Conservation (phyloP, 2,797 vertebrate genomes). For the Pseudomugil gertrudae region DNA sequence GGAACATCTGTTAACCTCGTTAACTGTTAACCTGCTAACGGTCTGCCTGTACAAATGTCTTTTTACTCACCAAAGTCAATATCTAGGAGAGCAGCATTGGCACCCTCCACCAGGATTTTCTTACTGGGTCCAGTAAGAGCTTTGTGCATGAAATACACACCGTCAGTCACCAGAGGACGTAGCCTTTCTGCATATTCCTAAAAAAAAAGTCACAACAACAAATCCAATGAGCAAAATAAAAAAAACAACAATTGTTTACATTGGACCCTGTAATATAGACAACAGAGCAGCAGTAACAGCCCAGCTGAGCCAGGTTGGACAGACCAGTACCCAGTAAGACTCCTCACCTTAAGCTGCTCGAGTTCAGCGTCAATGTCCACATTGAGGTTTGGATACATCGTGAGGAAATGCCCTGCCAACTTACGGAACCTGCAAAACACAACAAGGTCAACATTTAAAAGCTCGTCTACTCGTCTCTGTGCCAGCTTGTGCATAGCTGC, state of each 20-base stretch:
- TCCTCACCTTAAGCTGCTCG: slow-evolving; percentile 82
- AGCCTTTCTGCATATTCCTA: slow-evolving; percentile 80
- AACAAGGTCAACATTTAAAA: background rate
- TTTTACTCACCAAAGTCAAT: slow-evolving; percentile 85
- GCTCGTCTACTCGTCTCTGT: background rate
- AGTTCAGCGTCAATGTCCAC: slow-evolving; percentile 81
- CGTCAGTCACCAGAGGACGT: slow-evolving; percentile 84
- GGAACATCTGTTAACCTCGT: slow-evolving; percentile 8
- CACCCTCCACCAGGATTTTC: slow-evolving; percentile 88
- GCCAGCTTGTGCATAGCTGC: background rate
- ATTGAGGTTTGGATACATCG: slow-evolving; percentile 84
- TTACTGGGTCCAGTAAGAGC: slow-evolving; percentile 84
- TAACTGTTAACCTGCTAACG: background rate
- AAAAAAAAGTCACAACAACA: background rate
- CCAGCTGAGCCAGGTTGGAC: background rate
- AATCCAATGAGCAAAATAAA: background rate
- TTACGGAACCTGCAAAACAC: slow-evolving; percentile 75
- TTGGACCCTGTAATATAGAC: background rate
- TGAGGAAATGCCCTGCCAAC: slow-evolving; percentile 82
- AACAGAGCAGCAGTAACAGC: background rate
- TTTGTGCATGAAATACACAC: slow-evolving; percentile 87
- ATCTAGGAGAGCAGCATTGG: slow-evolving; percentile 86
- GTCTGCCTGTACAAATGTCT: background rate
- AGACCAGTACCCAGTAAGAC: background rate
- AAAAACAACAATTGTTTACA: fast-evolving